Base-by-base conservation (phyloP, 2,888 invertebrate species). In the Hypselothyrea guttata region DNA sequence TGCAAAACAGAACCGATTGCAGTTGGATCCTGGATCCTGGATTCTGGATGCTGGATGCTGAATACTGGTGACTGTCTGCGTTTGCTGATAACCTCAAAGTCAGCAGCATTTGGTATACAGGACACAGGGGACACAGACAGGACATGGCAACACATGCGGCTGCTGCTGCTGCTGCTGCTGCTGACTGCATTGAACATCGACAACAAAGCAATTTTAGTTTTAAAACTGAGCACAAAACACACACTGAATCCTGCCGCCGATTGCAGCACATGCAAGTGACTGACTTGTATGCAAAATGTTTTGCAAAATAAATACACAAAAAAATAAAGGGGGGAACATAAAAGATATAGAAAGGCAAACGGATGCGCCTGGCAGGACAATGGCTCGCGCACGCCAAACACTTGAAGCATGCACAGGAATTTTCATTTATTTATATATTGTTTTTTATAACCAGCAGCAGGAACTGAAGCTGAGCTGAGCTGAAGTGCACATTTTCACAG, bases 381-480 rank as follows among this genome's bases (percentile, higher is more conserved):
- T 82, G 85, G 78, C 78, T 84, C 79, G 78, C 78, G 76, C 85
- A 84, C 83, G 73, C 79, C 78, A 64, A 79, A 83, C 84, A 84
- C 78, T 79, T 79, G 78, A 84, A 79, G 85, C 78, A 79, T 79
- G 78, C 83, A 83, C 83, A 83, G 78, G 78, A 84, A 78, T 79
- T 79, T 79, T 83, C 85, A 85, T 85, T 78, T 84, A 85, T 79
- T 79, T 79, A 79, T 79, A 79, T 79, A 79, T 84, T 84, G 78
- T 78, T 83, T 84, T 82, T 78, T 78, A 83, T 84, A 78, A 75
- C 84, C 84, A 64, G 45, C 51, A 49, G 51, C 52, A 42, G 57
- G 12, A 41, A 22, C 22, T 16, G 34, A 16, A 38, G 48, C 12
- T 27, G 33, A 18, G 13, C 15, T 40, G 12, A 7, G n/a, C 11